Evolutionary conservation across 2,888 invertebrate species (phyloP).

Genomic region (Muschampia plurimacula): DNA sequence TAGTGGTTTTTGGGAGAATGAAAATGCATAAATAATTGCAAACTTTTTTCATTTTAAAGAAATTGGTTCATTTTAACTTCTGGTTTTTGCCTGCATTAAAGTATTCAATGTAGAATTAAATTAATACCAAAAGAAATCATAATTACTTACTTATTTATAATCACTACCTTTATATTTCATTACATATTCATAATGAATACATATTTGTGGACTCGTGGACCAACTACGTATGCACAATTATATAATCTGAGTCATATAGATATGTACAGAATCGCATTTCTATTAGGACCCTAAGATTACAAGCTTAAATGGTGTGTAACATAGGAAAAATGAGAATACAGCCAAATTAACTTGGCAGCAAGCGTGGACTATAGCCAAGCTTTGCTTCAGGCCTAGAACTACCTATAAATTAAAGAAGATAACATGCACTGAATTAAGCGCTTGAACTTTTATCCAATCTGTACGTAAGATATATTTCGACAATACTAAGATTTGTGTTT

Average conservation of each 20-base stretch:
- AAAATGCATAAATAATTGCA: too few species aligned
- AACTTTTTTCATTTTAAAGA: too few species aligned
- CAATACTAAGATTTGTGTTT: slow-evolving; percentile 27
- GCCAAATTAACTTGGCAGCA: slow-evolving; percentile 38
- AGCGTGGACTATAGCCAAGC: slow-evolving; percentile 36
- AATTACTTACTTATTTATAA: too few species aligned
- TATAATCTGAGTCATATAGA: neutral
- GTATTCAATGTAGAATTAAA: too few species aligned
- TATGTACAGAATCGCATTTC: slow-evolving; percentile 1
- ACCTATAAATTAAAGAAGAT: slow-evolving; percentile 39
- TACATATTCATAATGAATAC: too few species aligned
- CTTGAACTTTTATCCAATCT: slow-evolving; percentile 33
- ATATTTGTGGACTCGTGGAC: too few species aligned
- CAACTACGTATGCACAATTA: neutral
- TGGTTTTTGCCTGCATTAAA: too few species aligned
- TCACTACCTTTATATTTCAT: too few species aligned
- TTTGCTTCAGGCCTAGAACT: slow-evolving; percentile 34
- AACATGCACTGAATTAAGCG: slow-evolving; percentile 36
- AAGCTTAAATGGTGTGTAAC: slow-evolving; percentile 32
- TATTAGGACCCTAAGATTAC: slow-evolving; percentile 16
- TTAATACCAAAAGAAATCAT: too few species aligned
- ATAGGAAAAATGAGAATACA: slow-evolving; percentile 38
- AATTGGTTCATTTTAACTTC: too few species aligned
- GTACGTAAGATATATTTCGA: slow-evolving; percentile 34
- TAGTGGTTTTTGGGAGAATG: too few species aligned